Conservation (phyloP, 2,888 invertebrate species). For the Elysia crispata region DNA sequence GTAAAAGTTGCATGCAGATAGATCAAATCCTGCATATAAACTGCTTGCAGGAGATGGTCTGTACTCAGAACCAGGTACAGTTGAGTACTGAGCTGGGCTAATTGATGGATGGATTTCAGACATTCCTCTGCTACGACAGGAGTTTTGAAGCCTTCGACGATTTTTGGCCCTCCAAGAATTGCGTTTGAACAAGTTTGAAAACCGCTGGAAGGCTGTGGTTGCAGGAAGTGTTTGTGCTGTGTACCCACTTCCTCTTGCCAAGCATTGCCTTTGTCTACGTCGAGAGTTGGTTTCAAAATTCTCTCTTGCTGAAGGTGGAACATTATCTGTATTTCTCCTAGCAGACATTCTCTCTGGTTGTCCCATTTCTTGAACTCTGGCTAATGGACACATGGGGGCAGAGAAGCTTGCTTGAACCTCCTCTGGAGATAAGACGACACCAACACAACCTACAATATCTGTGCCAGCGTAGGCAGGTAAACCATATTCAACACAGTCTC, state of each 20-base stretch:
- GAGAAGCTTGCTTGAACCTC: constrained; percentile 25
- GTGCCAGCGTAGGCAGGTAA: constrained; percentile 48
- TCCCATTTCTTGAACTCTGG: too few species aligned
- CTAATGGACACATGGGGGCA: neutral
- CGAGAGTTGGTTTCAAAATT: too few species aligned
- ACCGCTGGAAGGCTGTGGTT: constrained; percentile 45
- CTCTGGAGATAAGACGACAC: constrained; percentile 42
- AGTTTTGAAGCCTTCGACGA: constrained; percentile 7
- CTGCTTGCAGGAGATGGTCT: neutral
- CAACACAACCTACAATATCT: constrained; percentile 36
- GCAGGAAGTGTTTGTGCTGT: constrained; percentile 36
- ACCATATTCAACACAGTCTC: neutral
- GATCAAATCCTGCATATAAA: constrained; percentile 20
- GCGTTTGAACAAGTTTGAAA: constrained; percentile 44
- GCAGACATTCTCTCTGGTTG: too few species aligned
- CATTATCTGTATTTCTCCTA: too few species aligned
- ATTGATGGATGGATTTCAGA: constrained; percentile 14
- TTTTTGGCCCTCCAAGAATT: constrained; percentile 34
- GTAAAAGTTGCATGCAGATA: constrained; percentile 33
- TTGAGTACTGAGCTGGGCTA: constrained; percentile 29
- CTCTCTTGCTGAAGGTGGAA: too few species aligned
- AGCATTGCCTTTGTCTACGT: too few species aligned
- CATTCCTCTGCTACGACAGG: constrained; percentile 23
- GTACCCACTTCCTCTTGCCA: neutral
- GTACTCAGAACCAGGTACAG: constrained; percentile 32